Conservation (phyloP, 2,797 vertebrate genomes). For the Scolopax rusticola region DNA sequence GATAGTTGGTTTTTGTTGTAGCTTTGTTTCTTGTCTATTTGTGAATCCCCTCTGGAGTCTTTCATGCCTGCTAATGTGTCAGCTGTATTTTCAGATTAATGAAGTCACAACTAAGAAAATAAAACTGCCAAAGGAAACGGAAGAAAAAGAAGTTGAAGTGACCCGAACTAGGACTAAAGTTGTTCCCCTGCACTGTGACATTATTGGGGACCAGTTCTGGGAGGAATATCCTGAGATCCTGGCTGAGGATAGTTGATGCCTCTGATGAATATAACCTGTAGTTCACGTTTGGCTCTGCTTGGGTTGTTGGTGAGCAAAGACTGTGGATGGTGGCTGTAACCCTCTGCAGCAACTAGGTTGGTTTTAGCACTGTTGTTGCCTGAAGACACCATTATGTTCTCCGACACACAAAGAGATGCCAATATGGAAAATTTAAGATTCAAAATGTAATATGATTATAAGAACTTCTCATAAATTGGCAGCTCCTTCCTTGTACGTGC, state of each 20-base stretch:
- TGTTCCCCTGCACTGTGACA: constrained; percentile 85
- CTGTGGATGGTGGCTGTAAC: background rate
- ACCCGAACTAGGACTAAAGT: constrained; percentile 83
- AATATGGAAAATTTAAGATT: background rate
- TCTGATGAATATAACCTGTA: background rate
- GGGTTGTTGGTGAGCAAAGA: background rate
- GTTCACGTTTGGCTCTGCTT: background rate
- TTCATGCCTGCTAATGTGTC: background rate
- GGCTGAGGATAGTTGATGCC: constrained; percentile 82
- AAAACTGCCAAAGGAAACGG: constrained; percentile 81
- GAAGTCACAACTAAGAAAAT: constrained; percentile 85
- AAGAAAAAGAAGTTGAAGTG: constrained; percentile 84
- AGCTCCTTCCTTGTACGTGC: background rate
- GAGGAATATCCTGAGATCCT: constrained; percentile 89
- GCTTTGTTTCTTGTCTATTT: background rate
- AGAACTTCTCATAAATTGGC: constrained; percentile 13
- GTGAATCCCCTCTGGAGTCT: background rate
- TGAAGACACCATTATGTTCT: background rate
- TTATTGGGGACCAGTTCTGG: constrained; percentile 95
- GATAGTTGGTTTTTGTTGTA: background rate
- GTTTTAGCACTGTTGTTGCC: background rate
- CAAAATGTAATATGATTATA: too few relatives aligned
- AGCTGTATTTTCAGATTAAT: constrained; percentile 73
- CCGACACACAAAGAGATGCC: background rate
- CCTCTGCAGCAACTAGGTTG: fast-evolving